phyloP scores from a whole-genome alignment of 2,113 vertebrate genomes.

The Lontra canadensis region DNA sequence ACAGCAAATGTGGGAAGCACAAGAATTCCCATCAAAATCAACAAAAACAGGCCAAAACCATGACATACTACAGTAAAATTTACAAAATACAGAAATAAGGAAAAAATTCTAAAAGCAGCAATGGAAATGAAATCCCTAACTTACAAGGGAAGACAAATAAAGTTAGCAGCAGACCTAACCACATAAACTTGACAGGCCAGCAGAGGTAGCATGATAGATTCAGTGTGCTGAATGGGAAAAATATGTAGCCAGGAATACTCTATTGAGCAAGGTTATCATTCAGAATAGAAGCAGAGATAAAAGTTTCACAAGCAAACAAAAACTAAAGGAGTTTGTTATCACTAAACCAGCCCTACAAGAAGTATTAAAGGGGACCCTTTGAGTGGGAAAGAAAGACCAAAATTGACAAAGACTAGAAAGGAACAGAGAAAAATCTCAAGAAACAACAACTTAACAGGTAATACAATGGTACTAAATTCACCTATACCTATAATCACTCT shows the following conservation, averaged over 20 bases:
- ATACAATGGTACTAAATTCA: neutral
- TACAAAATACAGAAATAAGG: neutral
- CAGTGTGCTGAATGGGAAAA: neutral
- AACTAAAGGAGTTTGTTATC: neutral
- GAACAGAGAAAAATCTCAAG: neutral
- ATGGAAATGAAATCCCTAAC: neutral
- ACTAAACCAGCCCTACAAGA: neutral
- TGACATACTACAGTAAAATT: neutral
- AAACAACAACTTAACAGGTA: neutral
- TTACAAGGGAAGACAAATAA: neutral
- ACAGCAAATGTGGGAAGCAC: neutral
- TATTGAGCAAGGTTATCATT: neutral
- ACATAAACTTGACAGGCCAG: neutral
- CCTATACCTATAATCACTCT: neutral
- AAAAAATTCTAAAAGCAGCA: neutral
- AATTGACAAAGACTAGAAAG: neutral
- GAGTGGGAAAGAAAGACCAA: neutral
- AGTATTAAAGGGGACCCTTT: neutral
- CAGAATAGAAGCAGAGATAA: neutral
- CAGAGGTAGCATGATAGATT: neutral
- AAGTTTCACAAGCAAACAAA: neutral
- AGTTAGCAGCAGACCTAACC: neutral
- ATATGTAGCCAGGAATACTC: neutral
- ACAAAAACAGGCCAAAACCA: neutral
- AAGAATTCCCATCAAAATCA: neutral